These are phyloP conservation scores for Cantharis lateralis DNA, from an alignment of 2,888 invertebrate species.

Conservation along the genomic window DNA sequence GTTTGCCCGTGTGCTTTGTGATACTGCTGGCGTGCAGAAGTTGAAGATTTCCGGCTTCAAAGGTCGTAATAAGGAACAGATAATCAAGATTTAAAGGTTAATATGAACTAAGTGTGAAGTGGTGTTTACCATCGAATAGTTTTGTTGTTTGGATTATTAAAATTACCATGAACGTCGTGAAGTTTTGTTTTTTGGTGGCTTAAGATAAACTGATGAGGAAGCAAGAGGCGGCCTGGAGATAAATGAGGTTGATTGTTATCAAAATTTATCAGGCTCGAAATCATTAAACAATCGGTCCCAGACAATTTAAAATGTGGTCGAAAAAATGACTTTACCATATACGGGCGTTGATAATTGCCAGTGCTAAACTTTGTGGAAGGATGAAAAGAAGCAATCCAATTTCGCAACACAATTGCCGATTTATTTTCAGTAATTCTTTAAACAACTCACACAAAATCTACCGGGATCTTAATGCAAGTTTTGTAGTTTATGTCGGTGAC, in stretches of 20 bases:
- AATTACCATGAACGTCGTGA: background rate
- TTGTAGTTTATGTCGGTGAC: slow-evolving; percentile 29
- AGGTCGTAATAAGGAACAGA: slow-evolving; percentile 40
- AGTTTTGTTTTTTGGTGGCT: background rate
- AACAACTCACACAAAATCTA: slow-evolving; percentile 11
- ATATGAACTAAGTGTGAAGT: background rate
- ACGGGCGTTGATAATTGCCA: slow-evolving; percentile 23
- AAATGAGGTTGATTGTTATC: slow-evolving; percentile 2
- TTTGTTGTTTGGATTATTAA: background rate
- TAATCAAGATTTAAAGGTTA: background rate
- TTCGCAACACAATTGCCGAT: slow-evolving; percentile 10
- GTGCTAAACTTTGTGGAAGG: slow-evolving; percentile 10
- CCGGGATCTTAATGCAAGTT: slow-evolving; percentile 25
- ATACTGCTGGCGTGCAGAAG: slow-evolving; percentile 49
- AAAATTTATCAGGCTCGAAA: background rate
- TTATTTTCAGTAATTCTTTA: background rate
- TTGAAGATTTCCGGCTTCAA: slow-evolving; percentile 46
- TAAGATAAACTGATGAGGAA: background rate
- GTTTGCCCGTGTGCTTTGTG: slow-evolving; percentile 50
- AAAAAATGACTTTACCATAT: slow-evolving; percentile 22
- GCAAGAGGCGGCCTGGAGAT: background rate
- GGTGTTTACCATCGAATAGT: background rate
- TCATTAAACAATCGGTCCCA: slow-evolving; percentile 16
- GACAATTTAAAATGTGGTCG: slow-evolving; percentile 22
- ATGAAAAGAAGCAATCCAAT: slow-evolving; percentile 8